A percentile compares a stretch with the other conserved stretches of the same genome.
Conservation (phyloP, 2,797 vertebrate genomes). For the Arnoldichthys spilopterus region DNA sequence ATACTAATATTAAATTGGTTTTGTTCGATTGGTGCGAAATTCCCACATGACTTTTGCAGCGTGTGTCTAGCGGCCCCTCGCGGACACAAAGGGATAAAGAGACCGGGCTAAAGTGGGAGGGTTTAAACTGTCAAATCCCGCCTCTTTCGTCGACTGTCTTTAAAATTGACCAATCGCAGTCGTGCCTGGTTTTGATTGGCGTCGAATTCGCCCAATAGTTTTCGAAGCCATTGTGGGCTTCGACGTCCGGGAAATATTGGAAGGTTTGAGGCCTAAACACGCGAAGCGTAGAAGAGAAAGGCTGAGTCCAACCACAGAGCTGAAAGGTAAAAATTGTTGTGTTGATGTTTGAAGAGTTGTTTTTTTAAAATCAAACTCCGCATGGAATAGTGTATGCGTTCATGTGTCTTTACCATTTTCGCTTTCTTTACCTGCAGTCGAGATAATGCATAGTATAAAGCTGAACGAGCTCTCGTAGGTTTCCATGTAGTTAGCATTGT, state of each 20-base stretch:
- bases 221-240: background rate
- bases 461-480: background rate
- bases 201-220: constrained; percentile 42
- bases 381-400: background rate
- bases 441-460: background rate
- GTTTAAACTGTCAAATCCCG: background rate
- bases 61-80: constrained; percentile 30
- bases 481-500: constrained; percentile 9
- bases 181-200: constrained; percentile 17
- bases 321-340: constrained; percentile 39
- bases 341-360: background rate
- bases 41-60: too few species aligned
- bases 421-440: background rate
- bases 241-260: constrained; percentile 45
- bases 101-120: background rate
- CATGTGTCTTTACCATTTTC: background rate
- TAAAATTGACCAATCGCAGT: constrained; percentile 33
- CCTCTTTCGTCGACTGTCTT: constrained; percentile 21
- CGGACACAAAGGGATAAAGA: background rate
- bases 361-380: background rate
- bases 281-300: constrained; percentile 20
- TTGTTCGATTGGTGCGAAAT: too few species aligned
- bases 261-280: constrained; percentile 45
- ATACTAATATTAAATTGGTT: too few species aligned
- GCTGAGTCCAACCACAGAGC: constrained; percentile 17